Conservation (phyloP, 2,888 invertebrate species). For the Lasioglossum calceatum region DNA sequence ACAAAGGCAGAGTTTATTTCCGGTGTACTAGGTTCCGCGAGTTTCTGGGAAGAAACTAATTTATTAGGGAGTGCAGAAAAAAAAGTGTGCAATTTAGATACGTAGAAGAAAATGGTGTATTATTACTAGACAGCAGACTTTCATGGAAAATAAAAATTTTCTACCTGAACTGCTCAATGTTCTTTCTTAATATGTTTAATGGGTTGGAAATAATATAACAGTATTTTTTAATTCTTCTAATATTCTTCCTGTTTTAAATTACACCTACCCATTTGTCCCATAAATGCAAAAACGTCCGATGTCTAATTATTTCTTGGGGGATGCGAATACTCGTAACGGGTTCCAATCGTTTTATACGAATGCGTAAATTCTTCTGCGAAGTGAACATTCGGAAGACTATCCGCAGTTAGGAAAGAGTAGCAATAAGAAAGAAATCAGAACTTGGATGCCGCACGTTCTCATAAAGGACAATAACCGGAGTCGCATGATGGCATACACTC, state of each 20-base stretch:
- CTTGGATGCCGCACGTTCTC: not conserved
- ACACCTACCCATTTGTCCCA: no score
- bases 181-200: no score
- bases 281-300: no score
- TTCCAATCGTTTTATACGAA: not conserved
- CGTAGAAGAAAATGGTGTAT: not conserved
- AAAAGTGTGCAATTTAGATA: not conserved
- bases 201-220: no score
- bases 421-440: constrained; percentile 4
- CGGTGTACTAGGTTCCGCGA: not conserved
- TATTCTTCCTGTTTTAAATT: no score
- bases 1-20: not conserved
- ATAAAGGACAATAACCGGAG: not conserved
- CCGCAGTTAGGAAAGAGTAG: not conserved
- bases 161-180: no score
- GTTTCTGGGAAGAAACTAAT: not conserved
- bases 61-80: not conserved
- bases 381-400: not conserved
- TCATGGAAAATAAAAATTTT: no score
- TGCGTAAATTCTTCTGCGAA: not conserved
- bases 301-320: no score
- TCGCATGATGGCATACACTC: not conserved
- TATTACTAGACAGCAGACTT: not conserved
- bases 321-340: not conserved
- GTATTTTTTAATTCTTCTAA: no score